Conservation (phyloP, 2,797 vertebrate species). For the Rhinatrema bivittatum region DNA sequence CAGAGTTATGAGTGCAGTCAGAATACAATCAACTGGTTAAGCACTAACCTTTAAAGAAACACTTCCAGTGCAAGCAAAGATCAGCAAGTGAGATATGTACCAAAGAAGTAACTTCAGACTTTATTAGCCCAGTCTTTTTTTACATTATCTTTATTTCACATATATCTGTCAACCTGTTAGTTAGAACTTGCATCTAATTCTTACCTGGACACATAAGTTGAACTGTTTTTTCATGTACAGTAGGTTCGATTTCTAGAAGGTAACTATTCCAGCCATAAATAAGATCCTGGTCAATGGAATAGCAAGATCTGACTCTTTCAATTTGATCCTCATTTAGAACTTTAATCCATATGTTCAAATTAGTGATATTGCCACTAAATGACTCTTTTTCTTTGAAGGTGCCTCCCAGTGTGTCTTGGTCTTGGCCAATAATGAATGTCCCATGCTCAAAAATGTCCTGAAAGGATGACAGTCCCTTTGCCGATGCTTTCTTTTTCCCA, state of each 20-base stretch:
- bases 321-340: conserved; percentile 54
- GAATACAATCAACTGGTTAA: no score
- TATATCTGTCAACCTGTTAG: no score
- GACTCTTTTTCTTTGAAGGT: conserved; percentile 73
- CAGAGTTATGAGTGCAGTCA: no score
- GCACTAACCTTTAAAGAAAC: no score
- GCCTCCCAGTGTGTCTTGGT: conserved; percentile 83
- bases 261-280: conserved; percentile 63
- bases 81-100: no score
- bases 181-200: no score
- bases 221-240: conserved; percentile 35
- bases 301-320: conserved; percentile 51
- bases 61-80: no score
- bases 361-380: conserved; percentile 82
- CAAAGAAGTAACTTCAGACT: no score
- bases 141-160: no score
- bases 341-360: conserved; percentile 67
- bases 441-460: conserved; percentile 62
- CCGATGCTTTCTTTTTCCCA: conserved; percentile 50
- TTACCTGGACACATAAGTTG: conserved; percentile 57
- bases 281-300: conserved; percentile 17
- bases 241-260: conserved; percentile 43
- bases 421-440: conserved; percentile 82
- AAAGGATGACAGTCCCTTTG: conserved; percentile 32
- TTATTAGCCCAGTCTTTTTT: no score